Evolutionary conservation across 2,797 vertebrate genomes (phyloP).

Genomic region (Oreochromis grahami): DNA sequence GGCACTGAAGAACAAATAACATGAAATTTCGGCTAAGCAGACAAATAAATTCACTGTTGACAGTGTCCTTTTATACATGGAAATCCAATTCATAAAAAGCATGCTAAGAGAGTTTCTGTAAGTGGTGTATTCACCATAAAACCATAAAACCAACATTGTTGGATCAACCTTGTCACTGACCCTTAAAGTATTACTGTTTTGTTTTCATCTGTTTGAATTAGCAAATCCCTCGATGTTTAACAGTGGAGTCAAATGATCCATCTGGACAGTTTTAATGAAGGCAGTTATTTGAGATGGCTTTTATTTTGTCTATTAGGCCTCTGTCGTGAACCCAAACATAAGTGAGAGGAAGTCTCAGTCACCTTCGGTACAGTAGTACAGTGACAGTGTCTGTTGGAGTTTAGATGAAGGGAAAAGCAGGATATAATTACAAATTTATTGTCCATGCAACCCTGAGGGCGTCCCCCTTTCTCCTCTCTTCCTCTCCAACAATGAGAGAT

Average conservation of each 20-base stretch:
- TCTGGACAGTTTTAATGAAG: constrained; percentile 40
- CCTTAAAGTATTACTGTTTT: constrained; percentile 44
- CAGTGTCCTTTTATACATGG: neutral
- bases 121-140: neutral
- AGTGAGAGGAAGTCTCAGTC: constrained; percentile 21
- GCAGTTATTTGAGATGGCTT: constrained; percentile 30
- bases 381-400: neutral
- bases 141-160: neutral
- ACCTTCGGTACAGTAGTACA: neutral
- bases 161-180: neutral
- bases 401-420: neutral
- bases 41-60: neutral
- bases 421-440: constrained; percentile 37
- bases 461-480: constrained; percentile 14
- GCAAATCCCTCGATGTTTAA: constrained; percentile 28
- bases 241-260: constrained; percentile 43
- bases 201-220: constrained; percentile 50
- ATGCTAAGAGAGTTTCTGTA: neutral
- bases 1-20: neutral
- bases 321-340: constrained; percentile 37
- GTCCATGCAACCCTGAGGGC: constrained; percentile 1
- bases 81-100: neutral
- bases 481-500: constrained; percentile 1
- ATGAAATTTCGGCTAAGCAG: neutral
- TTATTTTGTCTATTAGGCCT: constrained; percentile 37